Percentiles rank a stretch among this genome's conserved stretches.
These are phyloP conservation scores for Dasyurus viverrinus DNA, from an alignment of 2,113 vertebrate genomes.

Conservation along the genomic window DNA sequence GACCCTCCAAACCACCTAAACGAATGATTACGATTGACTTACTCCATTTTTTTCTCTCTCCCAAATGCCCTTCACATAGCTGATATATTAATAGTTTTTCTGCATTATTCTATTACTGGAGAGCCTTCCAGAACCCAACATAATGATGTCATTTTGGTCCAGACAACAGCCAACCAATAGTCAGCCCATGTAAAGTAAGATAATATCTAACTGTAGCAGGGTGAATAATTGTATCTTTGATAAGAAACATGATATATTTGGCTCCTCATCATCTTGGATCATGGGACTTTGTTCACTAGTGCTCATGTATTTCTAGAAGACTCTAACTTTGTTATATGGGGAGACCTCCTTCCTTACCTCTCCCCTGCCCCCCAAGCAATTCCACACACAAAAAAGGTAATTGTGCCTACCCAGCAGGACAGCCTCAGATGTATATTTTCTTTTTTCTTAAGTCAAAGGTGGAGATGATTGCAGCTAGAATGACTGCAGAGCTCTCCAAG, in stretches of 20 bases:
- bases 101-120: not conserved
- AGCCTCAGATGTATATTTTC: conserved; percentile 20
- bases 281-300: conserved; percentile 1
- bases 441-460: not conserved
- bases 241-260: not conserved
- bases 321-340: conserved; percentile 12
- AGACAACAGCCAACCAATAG: not conserved
- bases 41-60: not conserved
- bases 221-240: not conserved
- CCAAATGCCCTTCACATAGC: not conserved
- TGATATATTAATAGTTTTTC: not conserved
- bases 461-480: conserved; percentile 35
- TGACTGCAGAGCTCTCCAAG: conserved; percentile 34
- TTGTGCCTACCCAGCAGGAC: not conserved
- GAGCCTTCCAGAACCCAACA: not conserved
- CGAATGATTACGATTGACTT: not conserved
- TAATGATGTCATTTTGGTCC: not conserved
- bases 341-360: not conserved
- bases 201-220: not conserved
- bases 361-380: not conserved
- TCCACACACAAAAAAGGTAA: not conserved
- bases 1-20: not conserved
- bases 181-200: not conserved
- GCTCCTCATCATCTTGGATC: not conserved
- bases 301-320: conserved; percentile 1